Evolutionary conservation across 1,140 invertebrate species (phyloP).

Genomic region (Drosophila triauraria): DNA sequence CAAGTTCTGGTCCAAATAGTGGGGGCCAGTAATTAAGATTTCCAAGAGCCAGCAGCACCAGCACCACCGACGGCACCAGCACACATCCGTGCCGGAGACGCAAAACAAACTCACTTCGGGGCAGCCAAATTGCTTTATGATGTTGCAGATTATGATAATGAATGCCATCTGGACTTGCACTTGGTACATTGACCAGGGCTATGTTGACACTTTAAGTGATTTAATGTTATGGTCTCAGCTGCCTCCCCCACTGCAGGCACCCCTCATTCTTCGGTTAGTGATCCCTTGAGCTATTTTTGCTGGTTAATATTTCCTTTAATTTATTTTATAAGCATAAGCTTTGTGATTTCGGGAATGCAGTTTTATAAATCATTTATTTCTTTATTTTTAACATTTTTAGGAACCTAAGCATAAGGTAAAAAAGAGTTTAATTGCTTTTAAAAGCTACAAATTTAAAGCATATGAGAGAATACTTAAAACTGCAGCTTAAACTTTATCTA

Average conservation of each 20-base stretch:
- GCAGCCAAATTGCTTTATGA: slow-evolving; percentile 80
- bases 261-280: background rate
- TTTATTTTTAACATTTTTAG: background rate
- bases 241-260: slow-evolving; percentile 10
- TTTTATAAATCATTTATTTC: background rate
- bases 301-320: background rate
- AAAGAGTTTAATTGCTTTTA: too few species aligned
- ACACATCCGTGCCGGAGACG: slow-evolving; percentile 62
- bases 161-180: slow-evolving; percentile 80
- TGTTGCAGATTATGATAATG: slow-evolving; percentile 84
- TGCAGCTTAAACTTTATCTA: background rate
- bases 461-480: background rate
- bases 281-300: too few species aligned
- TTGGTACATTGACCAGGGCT: slow-evolving; percentile 70
- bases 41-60: slow-evolving; percentile 26
- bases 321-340: background rate
- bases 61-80: slow-evolving; percentile 1
- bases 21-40: slow-evolving; percentile 80
- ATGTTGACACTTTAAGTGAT: slow-evolving; percentile 84
- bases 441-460: too few species aligned
- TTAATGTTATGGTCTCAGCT: slow-evolving; percentile 79
- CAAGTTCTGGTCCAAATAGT: slow-evolving; percentile 58
- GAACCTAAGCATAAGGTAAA: background rate
- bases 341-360: background rate
- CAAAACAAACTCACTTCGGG: slow-evolving; percentile 60